Evolutionary conservation across 2,797 vertebrate genomes (phyloP), one percentile per base, ranked within the genome.

Genomic region (Anguilla pacifica): DNA sequence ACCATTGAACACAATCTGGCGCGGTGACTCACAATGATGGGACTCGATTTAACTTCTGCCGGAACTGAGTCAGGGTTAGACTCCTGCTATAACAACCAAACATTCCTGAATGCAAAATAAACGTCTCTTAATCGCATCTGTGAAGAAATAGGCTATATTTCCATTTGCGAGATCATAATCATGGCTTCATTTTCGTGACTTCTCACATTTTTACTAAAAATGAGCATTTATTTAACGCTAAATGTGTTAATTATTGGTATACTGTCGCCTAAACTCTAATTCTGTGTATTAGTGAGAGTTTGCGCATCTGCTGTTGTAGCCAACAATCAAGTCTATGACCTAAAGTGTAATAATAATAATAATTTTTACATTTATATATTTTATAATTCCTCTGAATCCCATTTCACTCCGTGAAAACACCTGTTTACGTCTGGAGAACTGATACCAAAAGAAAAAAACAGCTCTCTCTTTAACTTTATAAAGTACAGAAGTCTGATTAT

Each of bases 41-140:
- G 46, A 28, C 15, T 61, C 59, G 82, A 84, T 49, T 81, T n/a
- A 46, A 86, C 86, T 61, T 57, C 74, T 43, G 72, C 11, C 74
- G 35, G 55, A 57, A 82, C 11, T 81, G 57, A 49, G 79, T 81
- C 57, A 84, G 28, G 28, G 57, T 83, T 83, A 51, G 74, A 22
- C 59, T 31, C 39, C 61, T 39, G 81, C 53, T 64, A 49, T 67
- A 35, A 46, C 31, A 79, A 39, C 57, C 43, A 74, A 17, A 81
- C 17, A 10, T 9, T 10, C 19, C 6, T 49, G 22, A 81, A 81
- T 25, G 77, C 43, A 46, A 25, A 25, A n/a, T 43, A 19, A 51
- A 25, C 39, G 39, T 51, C 2, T 81, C 10, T 19, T 17, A 11
- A 49, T 2, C 6, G 22, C 9, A n/a, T 25, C 19, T 25, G 4